Conservation (phyloP, 2,797 vertebrate genomes). For the Vipera ursinii region DNA sequence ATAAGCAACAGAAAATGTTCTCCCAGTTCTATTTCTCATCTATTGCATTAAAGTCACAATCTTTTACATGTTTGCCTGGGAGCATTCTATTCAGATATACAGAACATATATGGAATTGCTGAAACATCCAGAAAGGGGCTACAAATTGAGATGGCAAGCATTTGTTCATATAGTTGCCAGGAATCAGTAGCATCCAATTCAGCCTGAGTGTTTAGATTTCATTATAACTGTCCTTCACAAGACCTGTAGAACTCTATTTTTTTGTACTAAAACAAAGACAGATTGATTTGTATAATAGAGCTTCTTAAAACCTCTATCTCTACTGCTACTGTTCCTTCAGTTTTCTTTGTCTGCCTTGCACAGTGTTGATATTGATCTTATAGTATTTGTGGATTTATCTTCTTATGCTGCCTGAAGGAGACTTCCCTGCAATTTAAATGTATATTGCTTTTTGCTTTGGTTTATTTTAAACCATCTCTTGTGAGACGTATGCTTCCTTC, state of each 20-base stretch:
- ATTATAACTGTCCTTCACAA: background rate
- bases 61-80: background rate
- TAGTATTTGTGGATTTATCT: constrained; percentile 28
- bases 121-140: background rate
- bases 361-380: constrained; percentile 13
- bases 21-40: background rate
- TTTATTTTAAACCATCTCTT: constrained; percentile 40
- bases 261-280: background rate
- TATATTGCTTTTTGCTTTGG: constrained; percentile 37
- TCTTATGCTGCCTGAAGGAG: constrained; percentile 10
- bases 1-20: background rate
- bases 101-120: background rate
- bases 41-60: background rate
- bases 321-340: background rate
- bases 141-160: background rate
- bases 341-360: constrained; percentile 4
- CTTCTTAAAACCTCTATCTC: background rate
- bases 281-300: background rate
- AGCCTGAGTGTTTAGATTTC: background rate
- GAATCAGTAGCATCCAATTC: background rate
- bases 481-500: constrained; percentile 23
- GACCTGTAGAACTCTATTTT: background rate
- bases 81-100: background rate
- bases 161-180: background rate
- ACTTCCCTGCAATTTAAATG: constrained; percentile 42